A percentile compares a stretch with the other conserved stretches of the same genome.
Evolutionary conservation across 2,113 vertebrate species (phyloP).

Genomic region (Harpagus bidentatus): DNA sequence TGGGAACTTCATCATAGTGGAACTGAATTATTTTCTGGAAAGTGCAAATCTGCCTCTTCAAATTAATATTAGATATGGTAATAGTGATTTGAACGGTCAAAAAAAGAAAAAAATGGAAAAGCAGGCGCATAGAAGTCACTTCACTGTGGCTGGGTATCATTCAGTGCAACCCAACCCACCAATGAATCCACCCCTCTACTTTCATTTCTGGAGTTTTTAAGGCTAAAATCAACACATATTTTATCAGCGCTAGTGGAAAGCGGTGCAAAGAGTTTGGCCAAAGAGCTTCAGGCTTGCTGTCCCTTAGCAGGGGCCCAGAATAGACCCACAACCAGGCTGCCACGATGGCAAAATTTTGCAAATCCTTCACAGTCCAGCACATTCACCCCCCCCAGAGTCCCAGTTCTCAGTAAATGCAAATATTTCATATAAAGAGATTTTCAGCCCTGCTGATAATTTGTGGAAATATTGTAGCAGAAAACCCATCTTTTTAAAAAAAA

Average conservation of each 20-base stretch:
- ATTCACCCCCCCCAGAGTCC: not conserved
- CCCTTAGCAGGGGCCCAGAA: not conserved
- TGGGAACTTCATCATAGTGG: accelerated
- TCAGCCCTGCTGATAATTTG: not conserved
- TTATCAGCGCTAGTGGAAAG: not conserved
- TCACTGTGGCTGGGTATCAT: not conserved
- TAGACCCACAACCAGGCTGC: not conserved
- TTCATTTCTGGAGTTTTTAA: not conserved
- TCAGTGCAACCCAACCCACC: not conserved
- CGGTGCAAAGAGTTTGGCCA: not conserved
- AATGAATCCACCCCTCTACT: not conserved
- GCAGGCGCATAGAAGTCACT: not conserved
- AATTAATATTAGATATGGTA: not conserved
- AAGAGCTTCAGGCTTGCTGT: not conserved
- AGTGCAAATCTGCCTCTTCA: not conserved
- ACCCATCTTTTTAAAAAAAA: no score
- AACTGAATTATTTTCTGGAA: not conserved
- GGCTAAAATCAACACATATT: not conserved
- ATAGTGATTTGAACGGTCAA: not conserved
- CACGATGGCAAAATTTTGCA: accelerated
- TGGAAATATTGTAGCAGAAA: not conserved
- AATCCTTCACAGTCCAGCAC: not conserved
- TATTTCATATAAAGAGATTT: not conserved
- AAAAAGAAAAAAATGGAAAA: not conserved
- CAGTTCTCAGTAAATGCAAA: not conserved